Evolutionary conservation across 2,113 vertebrate genomes (phyloP), one percentile per base, ranked within the genome.

Genomic region (Orcinus orca): DNA sequence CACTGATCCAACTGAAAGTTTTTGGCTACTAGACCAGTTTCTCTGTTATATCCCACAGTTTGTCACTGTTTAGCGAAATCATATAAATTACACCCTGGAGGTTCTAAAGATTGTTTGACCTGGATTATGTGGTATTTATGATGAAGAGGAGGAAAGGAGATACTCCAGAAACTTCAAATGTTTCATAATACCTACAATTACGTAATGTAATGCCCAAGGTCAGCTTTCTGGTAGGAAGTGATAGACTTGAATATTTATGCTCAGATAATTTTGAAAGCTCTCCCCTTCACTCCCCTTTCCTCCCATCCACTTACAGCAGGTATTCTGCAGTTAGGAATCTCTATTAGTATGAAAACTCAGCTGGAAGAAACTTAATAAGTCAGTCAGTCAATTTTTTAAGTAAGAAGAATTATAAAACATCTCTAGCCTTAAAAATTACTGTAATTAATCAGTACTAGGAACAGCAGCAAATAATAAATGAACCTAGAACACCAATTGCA

Each of bases 391-490:
- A 44, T 98, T 98, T 96, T 97, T 97, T 97, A 98, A 98, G 95
- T 96, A 97, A 98, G 98, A 97, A 94, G 55, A 98, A 96, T 82
- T 98, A 93, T 97, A 95, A 98, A 98, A 97, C 17, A 97, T 90
- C 81, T 98, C 95, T 95, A 97, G 91, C 21, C 97, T 98, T 93
- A 96, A 98, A 98, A 98, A 96, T 96, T 29, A 94, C 82, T 96
- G 91, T 88, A 93, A 97, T 98, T 98, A 98, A 98, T 98, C 97
- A 98, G 83, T 55, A 96, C 25, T 47, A 96, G 86, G 58, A 92
- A 96, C 74, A 96, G 74, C 84, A 97, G 84, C 77, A 96, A 98
- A 90, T 97, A 98, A 98, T 97, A 97, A 98, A 97, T 97, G 93
- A 98, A 93, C 93, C 70, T 94, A 92, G 97, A 97, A 82, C 58